Evolutionary conservation across 1,140 invertebrate genomes (phyloP), one percentile per base, ranked within the genome.

Genomic region (Lepidurus couesii): DNA sequence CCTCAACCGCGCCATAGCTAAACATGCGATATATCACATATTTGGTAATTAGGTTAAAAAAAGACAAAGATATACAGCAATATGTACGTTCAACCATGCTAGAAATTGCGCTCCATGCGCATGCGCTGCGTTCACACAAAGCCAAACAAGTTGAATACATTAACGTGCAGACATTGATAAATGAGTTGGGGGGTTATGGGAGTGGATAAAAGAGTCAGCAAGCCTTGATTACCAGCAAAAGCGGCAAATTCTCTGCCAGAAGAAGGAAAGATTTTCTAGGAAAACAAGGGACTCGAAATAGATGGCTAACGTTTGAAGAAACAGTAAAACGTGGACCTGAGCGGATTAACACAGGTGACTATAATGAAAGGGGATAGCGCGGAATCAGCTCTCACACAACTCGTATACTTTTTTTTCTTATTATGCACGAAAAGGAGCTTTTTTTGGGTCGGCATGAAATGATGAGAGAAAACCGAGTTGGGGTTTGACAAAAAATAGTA

Each of bases 321-420:
- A 65, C 53, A 65, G 53, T 21, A 21, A 65, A 65, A 65, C 16
- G 53, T n/a, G 53, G 21, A 65, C 53, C 53, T 65, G 53, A 65
- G 53, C 53, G 53, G 53, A 65, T 65, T n/a, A 65, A 65, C 53
- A 65, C 53, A 65, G 53, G 53, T 13, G 53, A 21, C 53, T 65
- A 65, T 65, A 21, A 16, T 65, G 21, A 65, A 65, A 65, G 21
- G 53, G 53, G 53, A 11, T 13, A 65, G 21, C 53, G 16, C 53
- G 21, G 53, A n/a, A 4, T 65, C 53, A 21, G 53, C 53, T 16
- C 34, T 34, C 53, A 65, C 53, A 65, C 53, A 65, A 65, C 21
- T 65, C 53, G 53, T 65, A 5, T 65, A n/a, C 21, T 21, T 65
- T 13, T 65, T 65, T 65, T 47, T 65, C 1, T 65, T 47, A 7